phyloP scores from a whole-genome alignment of 1,140 invertebrate species.

The Aleiodes sp. region DNA sequence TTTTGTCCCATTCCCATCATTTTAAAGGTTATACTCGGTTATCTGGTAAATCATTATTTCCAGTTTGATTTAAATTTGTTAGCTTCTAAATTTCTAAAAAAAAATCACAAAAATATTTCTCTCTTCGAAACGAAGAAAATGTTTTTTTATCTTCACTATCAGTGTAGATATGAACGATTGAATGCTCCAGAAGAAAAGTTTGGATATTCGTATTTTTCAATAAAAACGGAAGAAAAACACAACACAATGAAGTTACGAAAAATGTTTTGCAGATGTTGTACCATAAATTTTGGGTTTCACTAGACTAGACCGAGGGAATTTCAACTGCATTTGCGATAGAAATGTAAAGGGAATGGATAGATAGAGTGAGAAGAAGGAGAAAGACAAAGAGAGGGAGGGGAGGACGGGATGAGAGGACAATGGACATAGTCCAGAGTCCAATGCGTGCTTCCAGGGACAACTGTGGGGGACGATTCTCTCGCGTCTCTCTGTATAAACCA shows the following conservation, averaged over 20 bases:
- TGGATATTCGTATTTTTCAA: too few relatives aligned
- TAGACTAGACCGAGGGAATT: not conserved
- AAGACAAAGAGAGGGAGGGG: not conserved
- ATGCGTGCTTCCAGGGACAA: slow-evolving; percentile 19
- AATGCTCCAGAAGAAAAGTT: too few relatives aligned
- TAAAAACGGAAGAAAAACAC: not conserved
- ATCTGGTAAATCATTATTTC: too few relatives aligned
- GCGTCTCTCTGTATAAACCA: slow-evolving; percentile 14
- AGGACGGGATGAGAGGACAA: not conserved
- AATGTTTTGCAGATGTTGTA: not conserved
- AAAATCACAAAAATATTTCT: too few relatives aligned
- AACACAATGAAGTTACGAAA: not conserved
- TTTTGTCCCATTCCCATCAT: too few relatives aligned
- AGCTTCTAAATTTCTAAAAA: too few relatives aligned
- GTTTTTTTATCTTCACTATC: too few relatives aligned
- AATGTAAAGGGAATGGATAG: not conserved
- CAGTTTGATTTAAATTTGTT: too few relatives aligned
- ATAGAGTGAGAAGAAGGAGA: slow-evolving; percentile 19
- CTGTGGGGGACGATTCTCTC: slow-evolving; percentile 10
- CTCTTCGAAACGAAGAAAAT: too few relatives aligned
- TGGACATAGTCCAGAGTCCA: not conserved
- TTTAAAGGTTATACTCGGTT: too few relatives aligned
- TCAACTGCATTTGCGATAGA: slow-evolving; percentile 14
- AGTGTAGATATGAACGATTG: too few relatives aligned
- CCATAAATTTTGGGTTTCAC: slow-evolving; percentile 3